phyloP scores from a whole-genome alignment of 2,113 vertebrate genomes.

The Daubentonia madagascariensis region DNA sequence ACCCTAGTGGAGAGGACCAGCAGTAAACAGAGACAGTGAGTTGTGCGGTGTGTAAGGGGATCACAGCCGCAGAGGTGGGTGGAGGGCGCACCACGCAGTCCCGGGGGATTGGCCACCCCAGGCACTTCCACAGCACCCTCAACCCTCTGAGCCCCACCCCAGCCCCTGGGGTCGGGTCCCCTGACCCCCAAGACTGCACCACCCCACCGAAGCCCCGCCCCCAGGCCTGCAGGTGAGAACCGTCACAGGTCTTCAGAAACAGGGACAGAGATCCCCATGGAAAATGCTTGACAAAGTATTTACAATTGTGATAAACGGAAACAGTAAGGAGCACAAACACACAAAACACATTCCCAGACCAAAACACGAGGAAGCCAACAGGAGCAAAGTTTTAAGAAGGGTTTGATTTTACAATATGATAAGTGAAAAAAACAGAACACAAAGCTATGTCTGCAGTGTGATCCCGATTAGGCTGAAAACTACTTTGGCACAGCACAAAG shows the following conservation, averaged over 20 bases:
- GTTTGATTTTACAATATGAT: not conserved
- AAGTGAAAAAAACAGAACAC: not conserved
- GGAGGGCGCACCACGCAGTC: no score
- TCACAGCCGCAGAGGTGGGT: no score
- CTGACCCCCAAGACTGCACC: no score
- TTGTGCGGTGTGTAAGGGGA: fast-evolving
- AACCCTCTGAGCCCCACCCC: no score
- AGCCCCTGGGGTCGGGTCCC: no score
- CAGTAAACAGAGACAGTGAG: not conserved
- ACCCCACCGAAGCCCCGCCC: not conserved
- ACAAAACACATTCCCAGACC: not conserved
- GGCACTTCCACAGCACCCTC: no score
- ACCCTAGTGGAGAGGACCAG: not conserved
- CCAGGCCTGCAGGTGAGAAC: not conserved
- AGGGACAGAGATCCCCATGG: not conserved
- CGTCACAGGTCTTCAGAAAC: not conserved
- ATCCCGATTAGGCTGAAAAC: not conserved
- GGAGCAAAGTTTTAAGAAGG: not conserved
- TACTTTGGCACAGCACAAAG: not conserved
- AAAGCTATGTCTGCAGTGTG: not conserved
- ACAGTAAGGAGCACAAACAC: not conserved
- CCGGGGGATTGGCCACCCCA: not conserved
- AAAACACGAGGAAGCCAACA: not conserved
- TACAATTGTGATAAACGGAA: not conserved
- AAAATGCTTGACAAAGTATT: not conserved